Evolutionary conservation across 2,888 invertebrate genomes (phyloP).

Genomic region (Oscheius sp.): DNA sequence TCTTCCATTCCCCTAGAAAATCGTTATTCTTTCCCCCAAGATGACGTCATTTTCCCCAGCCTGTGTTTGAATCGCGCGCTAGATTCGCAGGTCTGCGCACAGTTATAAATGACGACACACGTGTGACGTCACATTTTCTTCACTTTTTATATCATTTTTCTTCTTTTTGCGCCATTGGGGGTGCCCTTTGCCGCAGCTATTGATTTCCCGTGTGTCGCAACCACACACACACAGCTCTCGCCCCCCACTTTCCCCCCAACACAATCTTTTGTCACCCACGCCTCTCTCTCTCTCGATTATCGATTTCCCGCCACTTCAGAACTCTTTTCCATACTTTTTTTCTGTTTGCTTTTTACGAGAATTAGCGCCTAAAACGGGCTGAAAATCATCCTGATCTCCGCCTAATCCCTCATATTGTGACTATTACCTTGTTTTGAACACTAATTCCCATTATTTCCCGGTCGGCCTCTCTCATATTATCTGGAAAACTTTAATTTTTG

Average conservation of each 20-base stretch:
- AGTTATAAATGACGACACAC: constrained; percentile 23
- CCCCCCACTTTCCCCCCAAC: too few relatives aligned
- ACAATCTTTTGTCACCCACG: constrained; percentile 35
- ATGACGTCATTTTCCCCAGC: constrained; percentile 3
- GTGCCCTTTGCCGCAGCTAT: constrained; percentile 39
- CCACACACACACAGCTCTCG: too few relatives aligned
- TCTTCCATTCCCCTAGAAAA: not conserved
- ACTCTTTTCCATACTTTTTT: constrained; percentile 19
- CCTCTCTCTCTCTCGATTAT: constrained; percentile 17
- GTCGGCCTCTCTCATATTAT: too few relatives aligned
- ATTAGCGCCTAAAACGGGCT: too few relatives aligned
- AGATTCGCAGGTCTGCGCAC: constrained; percentile 21
- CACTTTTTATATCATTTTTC: constrained; percentile 4
- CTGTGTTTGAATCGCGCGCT: constrained; percentile 5
- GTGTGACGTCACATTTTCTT: constrained; percentile 8
- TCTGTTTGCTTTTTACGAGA: constrained; percentile 6
- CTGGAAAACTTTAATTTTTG: too few relatives aligned
- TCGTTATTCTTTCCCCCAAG: not conserved
- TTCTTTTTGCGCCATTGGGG: constrained; percentile 1
- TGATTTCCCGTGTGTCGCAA: constrained; percentile 31
- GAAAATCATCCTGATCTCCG: too few relatives aligned
- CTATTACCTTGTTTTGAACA: too few relatives aligned
- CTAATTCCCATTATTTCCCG: too few relatives aligned
- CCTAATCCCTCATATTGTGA: too few relatives aligned
- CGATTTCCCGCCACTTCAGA: constrained; percentile 2